A percentile compares a stretch with the other conserved stretches of the same genome.
These are phyloP conservation scores for Lemur catta DNA, from an alignment of 2,797 vertebrate species.

Conservation along the genomic window DNA sequence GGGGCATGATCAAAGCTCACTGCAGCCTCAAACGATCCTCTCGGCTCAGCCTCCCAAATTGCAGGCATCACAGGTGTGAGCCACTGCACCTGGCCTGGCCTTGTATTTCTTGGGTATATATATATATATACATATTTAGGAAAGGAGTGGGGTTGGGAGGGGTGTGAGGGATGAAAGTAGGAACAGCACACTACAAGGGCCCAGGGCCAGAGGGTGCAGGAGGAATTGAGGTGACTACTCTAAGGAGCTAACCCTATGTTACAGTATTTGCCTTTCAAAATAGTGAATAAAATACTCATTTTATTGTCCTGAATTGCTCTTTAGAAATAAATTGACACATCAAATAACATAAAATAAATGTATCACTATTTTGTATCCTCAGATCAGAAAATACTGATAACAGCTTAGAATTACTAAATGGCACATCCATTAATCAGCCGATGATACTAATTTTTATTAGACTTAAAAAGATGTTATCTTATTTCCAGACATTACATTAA, in stretches of 20 bases:
- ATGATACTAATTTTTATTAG: neutral
- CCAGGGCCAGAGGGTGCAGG: neutral
- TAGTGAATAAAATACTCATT: neutral
- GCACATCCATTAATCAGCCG: neutral
- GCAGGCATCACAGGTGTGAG: too few species aligned
- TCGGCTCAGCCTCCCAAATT: neutral
- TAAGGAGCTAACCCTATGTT: neutral
- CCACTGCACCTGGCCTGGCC: neutral
- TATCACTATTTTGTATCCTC: neutral
- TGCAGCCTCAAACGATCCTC: neutral
- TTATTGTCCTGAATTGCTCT: neutral
- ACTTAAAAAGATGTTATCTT: neutral
- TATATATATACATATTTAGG: neutral
- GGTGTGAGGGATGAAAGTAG: neutral
- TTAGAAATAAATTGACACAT: neutral
- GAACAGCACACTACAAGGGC: too few species aligned
- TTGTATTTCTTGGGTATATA: neutral
- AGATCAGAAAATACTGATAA: neutral
- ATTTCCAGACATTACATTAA: neutral
- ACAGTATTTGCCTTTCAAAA: neutral
- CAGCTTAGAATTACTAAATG: neutral
- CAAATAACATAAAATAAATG: neutral
- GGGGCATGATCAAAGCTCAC: neutral
- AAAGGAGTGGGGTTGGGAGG: neutral
- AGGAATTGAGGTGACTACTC: rapidly evolving